A percentile compares a stretch with the other conserved stretches of the same genome.
These are phyloP conservation scores for Periophthalmus magnuspinnatus DNA, from an alignment of 2,797 vertebrate genomes.

Conservation along the genomic window DNA sequence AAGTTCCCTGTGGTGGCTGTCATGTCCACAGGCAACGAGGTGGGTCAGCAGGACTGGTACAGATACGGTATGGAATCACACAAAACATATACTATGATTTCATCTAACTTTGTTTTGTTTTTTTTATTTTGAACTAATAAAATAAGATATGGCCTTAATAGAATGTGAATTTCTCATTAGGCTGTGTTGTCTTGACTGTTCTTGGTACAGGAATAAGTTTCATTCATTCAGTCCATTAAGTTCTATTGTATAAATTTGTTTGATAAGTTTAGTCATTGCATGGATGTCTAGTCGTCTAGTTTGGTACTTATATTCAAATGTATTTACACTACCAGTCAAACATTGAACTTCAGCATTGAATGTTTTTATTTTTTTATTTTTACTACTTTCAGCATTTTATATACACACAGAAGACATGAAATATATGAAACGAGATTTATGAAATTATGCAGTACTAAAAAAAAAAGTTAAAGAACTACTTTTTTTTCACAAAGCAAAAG, in stretches of 20 bases:
- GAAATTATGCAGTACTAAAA: no score
- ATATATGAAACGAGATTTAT: no score
- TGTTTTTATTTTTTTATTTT: no score
- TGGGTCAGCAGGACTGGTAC: conserved; percentile 39
- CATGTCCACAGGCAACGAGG: conserved; percentile 99
- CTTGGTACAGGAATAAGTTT: not conserved
- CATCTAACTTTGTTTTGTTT: not conserved
- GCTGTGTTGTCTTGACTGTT: conserved; percentile 1
- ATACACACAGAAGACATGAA: no score
- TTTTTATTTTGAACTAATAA: not conserved
- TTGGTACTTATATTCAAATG: no score
- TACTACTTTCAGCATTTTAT: no score
- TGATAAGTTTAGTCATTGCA: not conserved
- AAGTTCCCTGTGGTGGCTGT: conserved; percentile 98
- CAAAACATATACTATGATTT: not conserved
- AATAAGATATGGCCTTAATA: not conserved
- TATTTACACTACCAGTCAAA: no score
- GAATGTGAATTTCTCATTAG: not conserved
- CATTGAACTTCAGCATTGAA: no score
- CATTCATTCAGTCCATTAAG: conserved; percentile 1
- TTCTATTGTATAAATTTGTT: not conserved
- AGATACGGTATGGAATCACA: conserved; percentile 4
- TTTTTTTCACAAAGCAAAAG: no score
- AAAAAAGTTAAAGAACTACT: no score
- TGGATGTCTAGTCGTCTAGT: no score